Evolutionary conservation across 64 coral and sea anemone genomes (phyloP).

Genomic region (Actinia equina): DNA sequence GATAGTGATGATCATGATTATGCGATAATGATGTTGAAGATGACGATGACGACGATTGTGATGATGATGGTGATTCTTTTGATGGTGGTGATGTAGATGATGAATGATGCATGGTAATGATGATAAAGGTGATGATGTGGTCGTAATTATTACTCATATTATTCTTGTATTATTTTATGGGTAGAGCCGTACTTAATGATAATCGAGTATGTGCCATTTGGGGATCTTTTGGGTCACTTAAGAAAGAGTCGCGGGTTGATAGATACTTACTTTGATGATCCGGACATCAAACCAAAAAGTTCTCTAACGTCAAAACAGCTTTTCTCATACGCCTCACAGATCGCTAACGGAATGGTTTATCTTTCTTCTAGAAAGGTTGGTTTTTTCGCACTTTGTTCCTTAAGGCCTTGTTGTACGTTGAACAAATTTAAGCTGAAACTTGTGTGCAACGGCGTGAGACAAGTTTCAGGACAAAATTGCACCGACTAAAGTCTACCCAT

Average conservation of each 20-base stretch:
- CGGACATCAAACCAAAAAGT: conserved; percentile 68
- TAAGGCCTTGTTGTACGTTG: neutral
- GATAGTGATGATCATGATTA: too few species aligned
- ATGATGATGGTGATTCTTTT: neutral
- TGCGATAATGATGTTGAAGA: too few species aligned
- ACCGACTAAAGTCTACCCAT: too few species aligned
- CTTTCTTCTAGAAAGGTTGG: conserved; percentile 74
- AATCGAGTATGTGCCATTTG: conserved; percentile 68
- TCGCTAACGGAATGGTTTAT: conserved; percentile 86
- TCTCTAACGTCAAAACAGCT: conserved; percentile 62
- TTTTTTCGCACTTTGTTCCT: too few species aligned
- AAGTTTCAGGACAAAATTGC: too few species aligned
- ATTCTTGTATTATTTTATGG: neutral
- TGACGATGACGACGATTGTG: neutral
- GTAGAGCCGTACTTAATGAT: conserved; percentile 68
- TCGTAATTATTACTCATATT: too few species aligned
- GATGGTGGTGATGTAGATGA: too few species aligned
- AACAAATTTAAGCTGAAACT: too few species aligned
- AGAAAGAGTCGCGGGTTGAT: conserved; percentile 72
- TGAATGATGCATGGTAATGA: too few species aligned
- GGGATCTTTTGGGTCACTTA: conserved; percentile 73
- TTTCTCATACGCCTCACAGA: conserved; percentile 52
- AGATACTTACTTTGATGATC: conserved; percentile 80
- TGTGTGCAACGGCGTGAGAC: too few species aligned
- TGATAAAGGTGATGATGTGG: too few species aligned